Conservation (phyloP, 2,888 invertebrate species). For the Macrophya annulata region DNA sequence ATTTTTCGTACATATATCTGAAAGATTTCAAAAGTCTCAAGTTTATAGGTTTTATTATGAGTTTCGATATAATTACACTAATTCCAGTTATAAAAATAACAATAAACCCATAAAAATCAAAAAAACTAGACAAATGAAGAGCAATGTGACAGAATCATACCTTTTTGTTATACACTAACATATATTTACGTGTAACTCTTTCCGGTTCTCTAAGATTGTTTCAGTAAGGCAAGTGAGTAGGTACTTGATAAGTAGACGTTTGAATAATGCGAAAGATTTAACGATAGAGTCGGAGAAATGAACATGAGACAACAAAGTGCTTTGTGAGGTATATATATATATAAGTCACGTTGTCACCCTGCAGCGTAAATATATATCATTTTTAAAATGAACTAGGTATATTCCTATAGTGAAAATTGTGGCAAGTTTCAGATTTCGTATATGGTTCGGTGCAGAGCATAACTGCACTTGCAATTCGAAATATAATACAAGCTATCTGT, state of each 20-base stretch:
- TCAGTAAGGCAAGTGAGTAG: not conserved
- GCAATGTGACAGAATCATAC: not conserved
- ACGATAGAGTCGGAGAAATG: conserved; percentile 12
- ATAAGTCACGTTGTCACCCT: conserved; percentile 9
- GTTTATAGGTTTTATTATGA: not conserved
- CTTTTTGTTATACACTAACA: not conserved
- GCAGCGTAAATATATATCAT: not conserved
- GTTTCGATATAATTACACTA: not conserved
- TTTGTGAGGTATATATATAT: not conserved
- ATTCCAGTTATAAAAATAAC: not conserved
- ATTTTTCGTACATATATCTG: not conserved
- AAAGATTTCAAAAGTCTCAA: not conserved
- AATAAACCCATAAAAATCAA: not conserved
- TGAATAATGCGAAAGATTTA: conserved; percentile 20
- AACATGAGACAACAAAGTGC: not conserved
- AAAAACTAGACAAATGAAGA: not conserved
- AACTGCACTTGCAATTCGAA: not conserved
- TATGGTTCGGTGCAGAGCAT: conserved; percentile 5
- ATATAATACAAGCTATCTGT: not conserved
- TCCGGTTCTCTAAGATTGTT: not conserved
- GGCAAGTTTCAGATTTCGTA: not conserved
- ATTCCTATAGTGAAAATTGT: not conserved
- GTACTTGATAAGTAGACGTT: not conserved
- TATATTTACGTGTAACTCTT: conserved; percentile 18
- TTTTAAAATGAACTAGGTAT: not conserved